Base-by-base conservation (phyloP, 2,113 vertebrate genomes). In the Acanthochromis polyacanthus region DNA sequence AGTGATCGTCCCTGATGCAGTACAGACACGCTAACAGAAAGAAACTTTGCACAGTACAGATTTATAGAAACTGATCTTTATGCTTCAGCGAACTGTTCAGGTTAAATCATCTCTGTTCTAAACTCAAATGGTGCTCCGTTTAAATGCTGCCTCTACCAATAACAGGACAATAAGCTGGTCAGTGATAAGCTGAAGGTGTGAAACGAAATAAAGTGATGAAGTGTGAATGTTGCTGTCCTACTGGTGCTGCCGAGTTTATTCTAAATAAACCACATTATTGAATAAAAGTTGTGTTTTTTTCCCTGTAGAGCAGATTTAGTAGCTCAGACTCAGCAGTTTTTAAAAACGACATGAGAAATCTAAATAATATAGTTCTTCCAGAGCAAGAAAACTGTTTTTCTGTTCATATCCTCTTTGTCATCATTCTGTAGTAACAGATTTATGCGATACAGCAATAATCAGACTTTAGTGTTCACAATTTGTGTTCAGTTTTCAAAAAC, bases 181-280 rank as follows among this genome's bases (percentile, higher is more conserved):
- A 71, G 68, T 17, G 22, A 80, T 72, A 84, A 87, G 48, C 80
- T 79, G 84, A 61, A 72, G 69, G 57, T 68, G 57, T 57, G 15
- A 75, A 71, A 71, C 46, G 66, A 68, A 68, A 69, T 67, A n/a
- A 52, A 62, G 65, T 82, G 58, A 69, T 76, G 25, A 25, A 25
- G 67, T 75, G 58, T 81, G 62, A 82, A 78, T 80, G 78, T 63
- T 65, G 9, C 57, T 56, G 8, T 66, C 67, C 51, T 67, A 83
- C 75, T 81, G 87, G 81, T 91, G 86, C 86, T 85, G 82, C 66
- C 78, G 78, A 70, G 62, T 77, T 67, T 73, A 74, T 83, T 82
- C 60, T 74, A 56, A 90, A 92, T 93, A 92, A 93, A 93, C 70
- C 36, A 80, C 51, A 40, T 79, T 79, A 67, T 68, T 66, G 32